phyloP scores from a whole-genome alignment of 1,140 invertebrate species.

The Drosophila dunni region DNA sequence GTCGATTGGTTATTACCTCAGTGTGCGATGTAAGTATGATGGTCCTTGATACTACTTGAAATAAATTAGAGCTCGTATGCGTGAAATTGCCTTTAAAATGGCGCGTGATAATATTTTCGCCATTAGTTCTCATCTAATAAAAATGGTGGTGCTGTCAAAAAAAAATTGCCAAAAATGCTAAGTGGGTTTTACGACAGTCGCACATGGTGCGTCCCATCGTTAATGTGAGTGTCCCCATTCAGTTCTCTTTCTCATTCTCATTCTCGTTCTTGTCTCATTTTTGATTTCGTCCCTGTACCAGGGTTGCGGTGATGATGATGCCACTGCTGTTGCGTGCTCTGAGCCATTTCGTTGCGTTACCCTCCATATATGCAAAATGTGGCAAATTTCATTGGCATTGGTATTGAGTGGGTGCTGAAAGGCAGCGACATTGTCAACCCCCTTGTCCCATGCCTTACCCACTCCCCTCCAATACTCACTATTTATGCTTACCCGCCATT shows the following conservation, averaged over 20 bases:
- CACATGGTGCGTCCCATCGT: slow-evolving; percentile 62
- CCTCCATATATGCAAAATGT: slow-evolving; percentile 70
- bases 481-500: slow-evolving; percentile 70
- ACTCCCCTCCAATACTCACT: slow-evolving; percentile 18
- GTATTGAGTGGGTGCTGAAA: slow-evolving; percentile 12
- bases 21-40: slow-evolving; percentile 91
- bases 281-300: slow-evolving; percentile 18
- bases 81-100: slow-evolving; percentile 81
- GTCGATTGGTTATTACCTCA: slow-evolving; percentile 95
- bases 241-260: not conserved
- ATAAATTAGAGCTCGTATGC: slow-evolving; percentile 76
- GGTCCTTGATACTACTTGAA: slow-evolving; percentile 15
- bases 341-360: slow-evolving; percentile 48
- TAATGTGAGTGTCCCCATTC: slow-evolving; percentile 16
- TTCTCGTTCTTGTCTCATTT: not conserved
- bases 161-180: slow-evolving; percentile 42
- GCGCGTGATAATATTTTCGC: slow-evolving; percentile 74
- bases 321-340: slow-evolving; percentile 32
- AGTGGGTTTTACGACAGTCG: slow-evolving; percentile 66
- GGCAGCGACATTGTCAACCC: slow-evolving; percentile 40
- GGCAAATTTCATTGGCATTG: slow-evolving; percentile 72
- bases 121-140: slow-evolving; percentile 71
- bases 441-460: slow-evolving; percentile 21
- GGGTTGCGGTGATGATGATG: slow-evolving; percentile 52
- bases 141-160: slow-evolving; percentile 26